These are phyloP conservation scores for Brachyrhaphis roseni DNA, from an alignment of 2,797 vertebrate species.

Conservation along the genomic window DNA sequence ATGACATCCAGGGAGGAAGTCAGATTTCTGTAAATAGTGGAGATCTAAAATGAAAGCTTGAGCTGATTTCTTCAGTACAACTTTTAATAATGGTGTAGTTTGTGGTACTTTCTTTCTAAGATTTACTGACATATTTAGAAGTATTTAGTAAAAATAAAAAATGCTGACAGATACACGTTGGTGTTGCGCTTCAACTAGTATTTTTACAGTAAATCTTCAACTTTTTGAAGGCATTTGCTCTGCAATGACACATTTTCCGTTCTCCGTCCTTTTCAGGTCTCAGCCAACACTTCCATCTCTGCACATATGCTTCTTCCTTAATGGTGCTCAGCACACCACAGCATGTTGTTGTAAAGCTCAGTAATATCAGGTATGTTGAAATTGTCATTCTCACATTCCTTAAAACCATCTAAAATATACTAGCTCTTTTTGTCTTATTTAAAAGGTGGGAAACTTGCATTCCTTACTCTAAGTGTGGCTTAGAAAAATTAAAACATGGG, in stretches of 20 bases:
- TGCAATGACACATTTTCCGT: neutral
- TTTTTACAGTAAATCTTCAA: neutral
- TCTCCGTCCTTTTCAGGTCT: constrained; percentile 45
- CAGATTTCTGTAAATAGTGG: neutral
- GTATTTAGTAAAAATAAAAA: neutral
- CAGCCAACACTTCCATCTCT: constrained; percentile 17
- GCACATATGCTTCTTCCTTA: constrained; percentile 28
- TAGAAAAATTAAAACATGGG: neutral
- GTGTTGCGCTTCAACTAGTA: neutral
- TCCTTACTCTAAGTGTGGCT: constrained; percentile 19
- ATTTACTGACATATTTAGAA: neutral
- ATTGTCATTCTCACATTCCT: neutral
- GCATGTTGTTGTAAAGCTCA: constrained; percentile 68
- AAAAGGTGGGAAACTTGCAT: constrained; percentile 43
- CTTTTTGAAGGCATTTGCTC: neutral
- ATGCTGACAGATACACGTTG: neutral
- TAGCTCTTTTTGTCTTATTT: neutral
- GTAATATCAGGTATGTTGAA: constrained; percentile 60
- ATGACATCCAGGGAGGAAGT: neutral
- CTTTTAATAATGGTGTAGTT: neutral
- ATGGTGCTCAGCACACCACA: constrained; percentile 37
- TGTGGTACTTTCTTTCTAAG: neutral
- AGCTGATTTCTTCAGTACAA: neutral
- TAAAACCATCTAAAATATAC: neutral
- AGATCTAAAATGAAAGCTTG: neutral